These are phyloP conservation scores for Drosophila kuntzei DNA, from an alignment of 2,888 invertebrate genomes.

Conservation along the genomic window DNA sequence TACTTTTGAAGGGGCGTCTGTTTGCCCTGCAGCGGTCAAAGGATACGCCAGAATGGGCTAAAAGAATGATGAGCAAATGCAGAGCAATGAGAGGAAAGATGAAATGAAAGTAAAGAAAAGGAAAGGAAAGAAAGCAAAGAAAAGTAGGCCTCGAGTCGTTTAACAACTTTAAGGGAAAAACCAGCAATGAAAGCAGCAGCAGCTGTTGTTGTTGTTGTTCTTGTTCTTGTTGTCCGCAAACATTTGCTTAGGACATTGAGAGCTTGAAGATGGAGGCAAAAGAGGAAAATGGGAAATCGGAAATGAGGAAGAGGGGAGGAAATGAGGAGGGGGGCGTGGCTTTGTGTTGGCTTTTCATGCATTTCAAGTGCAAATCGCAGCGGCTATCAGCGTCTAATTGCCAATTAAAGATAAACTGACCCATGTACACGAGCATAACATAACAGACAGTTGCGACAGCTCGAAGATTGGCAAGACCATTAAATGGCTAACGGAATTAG, in stretches of 20 bases:
- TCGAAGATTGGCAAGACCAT: slow-evolving; percentile 2
- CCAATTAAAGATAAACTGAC: slow-evolving; percentile 75
- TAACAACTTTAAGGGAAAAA: slow-evolving; percentile 48
- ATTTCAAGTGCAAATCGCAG: slow-evolving; percentile 78
- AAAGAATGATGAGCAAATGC: slow-evolving; percentile 1
- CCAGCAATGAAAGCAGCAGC: background rate
- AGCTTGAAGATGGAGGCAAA: background rate
- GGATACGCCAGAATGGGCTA: slow-evolving; percentile 50
- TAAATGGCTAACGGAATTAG: slow-evolving; percentile 8
- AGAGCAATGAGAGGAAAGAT: slow-evolving; percentile 5
- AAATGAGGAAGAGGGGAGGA: too few relatives aligned
- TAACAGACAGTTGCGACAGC: slow-evolving; percentile 15
- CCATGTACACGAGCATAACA: slow-evolving; percentile 29
- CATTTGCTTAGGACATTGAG: slow-evolving; percentile 68
- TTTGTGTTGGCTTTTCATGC: slow-evolving; percentile 59
- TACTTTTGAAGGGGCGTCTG: slow-evolving; percentile 54
- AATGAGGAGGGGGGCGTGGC: background rate
- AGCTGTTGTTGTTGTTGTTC: slow-evolving; percentile 11
- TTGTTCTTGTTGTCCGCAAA: slow-evolving; percentile 51
- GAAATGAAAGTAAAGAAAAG: slow-evolving; percentile 23
- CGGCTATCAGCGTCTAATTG: slow-evolving; percentile 76
- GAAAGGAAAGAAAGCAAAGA: slow-evolving; percentile 26
- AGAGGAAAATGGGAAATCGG: too few relatives aligned
- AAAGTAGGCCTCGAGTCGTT: slow-evolving; percentile 29
- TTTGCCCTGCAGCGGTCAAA: slow-evolving; percentile 77